Conservation (phyloP, 2,888 invertebrate species). For the Theristus sp. region DNA sequence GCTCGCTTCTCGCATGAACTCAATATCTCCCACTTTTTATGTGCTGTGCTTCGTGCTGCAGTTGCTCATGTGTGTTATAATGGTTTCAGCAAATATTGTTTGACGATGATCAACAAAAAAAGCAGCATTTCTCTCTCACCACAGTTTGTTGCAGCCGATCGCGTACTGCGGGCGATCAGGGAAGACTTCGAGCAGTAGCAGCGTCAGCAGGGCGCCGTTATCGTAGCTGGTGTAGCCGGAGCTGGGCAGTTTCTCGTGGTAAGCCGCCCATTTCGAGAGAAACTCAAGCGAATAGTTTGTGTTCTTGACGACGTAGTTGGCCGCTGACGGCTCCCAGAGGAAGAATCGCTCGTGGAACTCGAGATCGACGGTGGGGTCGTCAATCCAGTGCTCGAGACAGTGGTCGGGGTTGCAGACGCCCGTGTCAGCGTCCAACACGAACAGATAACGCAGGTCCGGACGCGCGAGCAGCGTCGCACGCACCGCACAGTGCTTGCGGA, state of each 20-base stretch:
- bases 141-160: not conserved
- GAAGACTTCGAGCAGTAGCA: not conserved
- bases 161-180: not conserved
- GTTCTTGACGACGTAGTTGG: not conserved
- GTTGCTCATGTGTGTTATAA: too few species aligned
- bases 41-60: too few species aligned
- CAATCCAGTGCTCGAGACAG: not conserved
- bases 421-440: not conserved
- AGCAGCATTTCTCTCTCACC: too few species aligned
- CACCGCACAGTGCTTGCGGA: not conserved
- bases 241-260: not conserved
- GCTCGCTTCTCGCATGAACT: too few species aligned
- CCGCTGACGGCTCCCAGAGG: not conserved
- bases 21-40: too few species aligned
- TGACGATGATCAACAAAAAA: too few species aligned
- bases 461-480: not conserved
- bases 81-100: too few species aligned
- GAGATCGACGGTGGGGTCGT: not conserved
- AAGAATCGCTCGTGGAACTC: not conserved
- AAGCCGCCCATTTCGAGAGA: not conserved
- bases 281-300: not conserved
- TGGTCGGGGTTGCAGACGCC: not conserved
- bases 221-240: not conserved
- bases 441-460: not conserved
- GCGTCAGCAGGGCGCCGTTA: not conserved